phyloP scores from a whole-genome alignment of 2,888 invertebrate genomes.

The Tachina grossa region DNA sequence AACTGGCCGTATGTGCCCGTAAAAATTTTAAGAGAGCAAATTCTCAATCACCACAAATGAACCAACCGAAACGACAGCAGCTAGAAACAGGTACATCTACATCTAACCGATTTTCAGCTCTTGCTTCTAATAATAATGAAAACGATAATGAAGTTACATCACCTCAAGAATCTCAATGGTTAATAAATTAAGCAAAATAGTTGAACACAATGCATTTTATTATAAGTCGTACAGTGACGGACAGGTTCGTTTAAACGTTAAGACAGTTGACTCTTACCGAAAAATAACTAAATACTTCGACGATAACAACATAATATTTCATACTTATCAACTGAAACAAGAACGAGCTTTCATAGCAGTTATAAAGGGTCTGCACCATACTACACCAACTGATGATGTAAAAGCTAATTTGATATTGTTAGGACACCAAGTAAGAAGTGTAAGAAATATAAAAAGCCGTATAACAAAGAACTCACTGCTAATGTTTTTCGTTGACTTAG shows the following conservation, averaged over 20 bases:
- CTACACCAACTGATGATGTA: slow-evolving; percentile 30
- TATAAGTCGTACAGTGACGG: slow-evolving; percentile 38
- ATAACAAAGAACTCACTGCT: too few species aligned
- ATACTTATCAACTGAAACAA: slow-evolving; percentile 39
- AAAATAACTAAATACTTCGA: slow-evolving; percentile 24
- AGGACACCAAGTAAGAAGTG: too few species aligned
- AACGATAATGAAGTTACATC: background rate
- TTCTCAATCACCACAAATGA: background rate
- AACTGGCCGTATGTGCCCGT: slow-evolving; percentile 7
- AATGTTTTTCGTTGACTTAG: too few species aligned
- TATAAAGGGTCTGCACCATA: slow-evolving; percentile 31
- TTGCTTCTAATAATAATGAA: background rate
- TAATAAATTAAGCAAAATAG: slow-evolving; percentile 9
- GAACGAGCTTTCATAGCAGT: slow-evolving; percentile 38
- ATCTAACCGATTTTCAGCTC: slow-evolving; percentile 15
- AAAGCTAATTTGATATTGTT: slow-evolving; percentile 11
- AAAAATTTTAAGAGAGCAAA: slow-evolving; percentile 1
- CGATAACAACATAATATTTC: slow-evolving; percentile 12
- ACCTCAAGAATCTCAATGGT: slow-evolving; percentile 25
- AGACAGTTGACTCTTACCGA: slow-evolving; percentile 32
- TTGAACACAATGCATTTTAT: slow-evolving; percentile 5
- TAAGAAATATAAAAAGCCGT: too few species aligned
- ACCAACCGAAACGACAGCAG: background rate
- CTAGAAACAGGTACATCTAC: background rate
- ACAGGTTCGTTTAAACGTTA: slow-evolving; percentile 29